Base-by-base conservation (phyloP, 2,797 vertebrate genomes). In the Channa striata region DNA sequence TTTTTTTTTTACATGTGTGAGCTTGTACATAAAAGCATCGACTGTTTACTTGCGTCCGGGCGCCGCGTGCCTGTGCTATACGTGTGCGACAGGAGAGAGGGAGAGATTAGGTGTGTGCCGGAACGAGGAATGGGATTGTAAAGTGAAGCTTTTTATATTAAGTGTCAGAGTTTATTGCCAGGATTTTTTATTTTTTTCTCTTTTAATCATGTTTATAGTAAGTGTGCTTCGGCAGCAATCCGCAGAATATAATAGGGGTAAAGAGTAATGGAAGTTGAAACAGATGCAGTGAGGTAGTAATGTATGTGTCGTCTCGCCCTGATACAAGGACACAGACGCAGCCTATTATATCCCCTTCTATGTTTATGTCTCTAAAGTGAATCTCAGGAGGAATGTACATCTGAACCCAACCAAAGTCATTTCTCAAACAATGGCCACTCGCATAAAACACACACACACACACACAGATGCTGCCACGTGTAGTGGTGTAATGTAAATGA, bases 141-240 rank as follows among this genome's bases (percentile, higher is more conserved):
- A 78, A 74, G 37, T 59, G 49, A 62, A 34, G 51, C 11, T 30
- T 80, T 82, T 82, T 68, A 72, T 78, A 81, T 70, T 57, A 80
- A 65, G 74, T 70, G 74, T 79, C 72, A 56, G 56, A 73, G 30
- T 87, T 87, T 77, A 84, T 73, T 77, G 69, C 56, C 0, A 1
- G 42, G 13, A 34, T 51, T 62, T 73, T 74, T 68, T 30, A 30
- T 30, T 47, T 64, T 58, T 43, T 52, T 57, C 58, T 58, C 37
- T 84, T 87, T 86, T 84, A 77, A 87, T 88, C 83, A 72, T 86
- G 80, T 86, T 87, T 80, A 81, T 78, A 78, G 85, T 68, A 76
- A 78, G 78, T 63, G 71, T 78, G 82, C 71, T 60, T 84, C 65
- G 3, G 65, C 75, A 74, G 74, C 72, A 75, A 65, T 76, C 63